Evolutionary conservation across 2,113 vertebrate genomes (phyloP), one percentile per base, ranked within the genome.

Genomic region (Papio anubis): DNA sequence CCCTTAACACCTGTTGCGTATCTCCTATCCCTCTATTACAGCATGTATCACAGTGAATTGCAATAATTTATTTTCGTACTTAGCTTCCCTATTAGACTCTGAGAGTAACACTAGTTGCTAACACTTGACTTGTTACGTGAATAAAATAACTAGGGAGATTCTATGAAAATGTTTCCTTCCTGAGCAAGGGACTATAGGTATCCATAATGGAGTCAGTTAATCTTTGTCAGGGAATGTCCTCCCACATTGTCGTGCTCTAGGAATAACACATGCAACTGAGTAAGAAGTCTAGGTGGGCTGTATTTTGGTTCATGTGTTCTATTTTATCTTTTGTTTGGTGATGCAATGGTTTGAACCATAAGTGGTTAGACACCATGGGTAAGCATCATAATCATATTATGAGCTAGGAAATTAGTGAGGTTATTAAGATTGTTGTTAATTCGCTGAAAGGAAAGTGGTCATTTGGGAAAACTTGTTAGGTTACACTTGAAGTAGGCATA

Each of bases 81-180:
- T 79, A 43, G 20, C 35, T 92, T 75, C 20, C 5, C 30, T 17
- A 2, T n/a, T 81, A 90, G 48, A 52, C 50, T 86, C 1, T 75
- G 57, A 96, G 43, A 94, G 50, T 50, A 66, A 9, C 27, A 30
- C 43, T 92, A 48, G 25, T 87, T 87, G 14, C 80, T 84, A 57
- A 76, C 16, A 75, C 20, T 92, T 88, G 32, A 90, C 45, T 82
- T 93, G 61, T 88, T 68, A 68, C 20, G n/a, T 90, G 66, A 85
- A 83, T 88, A 89, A 59, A 86, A 25, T 55, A 45, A 57, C 35
- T 88, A 70, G 89, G 38, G 30, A 13, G 25, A 78, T 75, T 90
- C 76, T 76, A 2, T 90, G 80, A 92, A n/a, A 85, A 23, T 50
- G 78, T 91, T 92, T 96, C 17, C 38, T 92, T 85, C 73, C 57